Percentiles rank a stretch among this genome's conserved stretches.
These are phyloP conservation scores for Odontamblyopus rebecca DNA, from an alignment of 2,797 vertebrate genomes.

Conservation along the genomic window DNA sequence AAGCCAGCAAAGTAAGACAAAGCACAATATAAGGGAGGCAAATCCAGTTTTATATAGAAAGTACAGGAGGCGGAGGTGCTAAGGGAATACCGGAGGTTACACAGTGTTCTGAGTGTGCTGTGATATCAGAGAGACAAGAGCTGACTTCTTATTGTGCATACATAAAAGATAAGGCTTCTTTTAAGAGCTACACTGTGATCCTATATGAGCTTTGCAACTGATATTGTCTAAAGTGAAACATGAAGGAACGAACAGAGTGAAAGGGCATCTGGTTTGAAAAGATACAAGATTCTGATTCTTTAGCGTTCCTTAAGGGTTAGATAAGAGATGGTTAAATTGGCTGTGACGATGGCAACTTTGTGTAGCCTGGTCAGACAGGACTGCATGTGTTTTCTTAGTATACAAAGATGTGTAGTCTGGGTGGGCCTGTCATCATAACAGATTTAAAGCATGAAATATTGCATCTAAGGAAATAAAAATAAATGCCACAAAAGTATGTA, in stretches of 20 bases:
- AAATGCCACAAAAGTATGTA: too few relatives aligned
- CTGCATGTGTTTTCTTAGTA: too few relatives aligned
- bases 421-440: too few relatives aligned
- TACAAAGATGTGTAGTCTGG: too few relatives aligned
- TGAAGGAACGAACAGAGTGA: background rate
- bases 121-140: conserved; percentile 22
- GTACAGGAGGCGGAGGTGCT: conserved; percentile 11
- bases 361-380: too few relatives aligned
- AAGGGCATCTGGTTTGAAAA: background rate
- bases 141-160: conserved; percentile 10
- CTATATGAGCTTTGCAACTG: background rate
- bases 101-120: background rate
- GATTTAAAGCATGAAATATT: too few relatives aligned
- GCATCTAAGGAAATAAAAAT: too few relatives aligned
- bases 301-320: background rate
- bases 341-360: too few relatives aligned
- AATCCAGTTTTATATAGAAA: conserved; percentile 3
- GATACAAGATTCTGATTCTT: background rate
- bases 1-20: conserved; percentile 18
- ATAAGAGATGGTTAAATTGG: background rate
- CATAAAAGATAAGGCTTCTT: conserved; percentile 15
- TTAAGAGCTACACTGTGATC: background rate
- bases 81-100: conserved; percentile 9
- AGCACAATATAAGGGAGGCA: conserved; percentile 10
- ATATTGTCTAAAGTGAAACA: conserved; percentile 4